Evolutionary conservation across 2,888 invertebrate species (phyloP), one percentile per base, ranked within the genome.

Genomic region (Latheticus oryzae): DNA sequence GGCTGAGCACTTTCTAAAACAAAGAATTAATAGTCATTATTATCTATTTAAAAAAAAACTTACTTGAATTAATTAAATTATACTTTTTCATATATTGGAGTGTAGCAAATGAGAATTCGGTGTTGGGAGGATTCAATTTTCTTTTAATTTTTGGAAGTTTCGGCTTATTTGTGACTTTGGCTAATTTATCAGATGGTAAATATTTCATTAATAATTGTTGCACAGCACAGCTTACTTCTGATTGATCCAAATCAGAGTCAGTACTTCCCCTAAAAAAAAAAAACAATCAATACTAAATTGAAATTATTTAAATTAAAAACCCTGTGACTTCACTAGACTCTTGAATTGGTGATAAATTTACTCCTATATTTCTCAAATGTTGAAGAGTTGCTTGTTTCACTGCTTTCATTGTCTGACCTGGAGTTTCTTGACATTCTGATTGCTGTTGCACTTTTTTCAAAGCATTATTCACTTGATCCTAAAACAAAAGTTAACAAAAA

Each of bases 71-170:
- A 12, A 73, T 64, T 53, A 88, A 73, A 70, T 85, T 85, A 75
- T 88, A 88, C 67, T 84, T 83, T 71, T 87, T 85, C 83, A 89
- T 84, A 73, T 89, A 88, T 21, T 87, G 85, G 70, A 86, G 81
- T 5, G 88, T 88, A n/a, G 87, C 87, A 66, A 87, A 82, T 1
- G 88, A 88, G 81, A 88, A 84, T 65, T 89, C 88, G 13, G 80
- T 82, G 8, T 42, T 38, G 16, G 16, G 32, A 23, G 21, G 32
- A 5, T 12, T 32, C 12, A 26, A 23, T 8, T 32, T 33, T 2
- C n/a, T 7, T 17, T 47, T 15, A 1, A 12, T 8, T 11, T 30
- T 21, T 5, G 40, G 40, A 16, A 56, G 56, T 42, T 38, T 40
- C 13, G 60, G 58, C 42, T 67, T 67, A 8, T 55, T 50, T 3